These are phyloP conservation scores for Phrynocephalus guinanensis DNA, from an alignment of 2,797 vertebrate species.

Conservation along the genomic window DNA sequence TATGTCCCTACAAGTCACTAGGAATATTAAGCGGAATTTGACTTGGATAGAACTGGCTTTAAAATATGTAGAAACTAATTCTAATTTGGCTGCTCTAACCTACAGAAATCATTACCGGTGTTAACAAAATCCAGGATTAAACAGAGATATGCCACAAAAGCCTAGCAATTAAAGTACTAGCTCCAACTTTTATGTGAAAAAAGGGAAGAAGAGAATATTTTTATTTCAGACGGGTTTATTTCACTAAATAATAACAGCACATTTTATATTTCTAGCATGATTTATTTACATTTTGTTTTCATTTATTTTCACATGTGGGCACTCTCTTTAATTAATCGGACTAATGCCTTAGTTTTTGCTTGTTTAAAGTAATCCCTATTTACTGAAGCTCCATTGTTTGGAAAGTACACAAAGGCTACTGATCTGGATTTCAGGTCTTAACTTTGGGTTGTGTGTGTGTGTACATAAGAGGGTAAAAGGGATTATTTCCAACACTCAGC, in stretches of 20 bases:
- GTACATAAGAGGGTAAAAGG: background rate
- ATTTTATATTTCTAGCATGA: background rate
- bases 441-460: constrained; percentile 5
- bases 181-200: background rate
- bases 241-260: constrained; percentile 5
- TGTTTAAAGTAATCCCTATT: constrained; percentile 6
- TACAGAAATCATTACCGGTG: too few relatives aligned
- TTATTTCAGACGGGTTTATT: background rate
- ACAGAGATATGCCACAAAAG: background rate
- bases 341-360: background rate
- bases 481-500: background rate
- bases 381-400: constrained; percentile 1
- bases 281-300: background rate
- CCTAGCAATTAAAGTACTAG: background rate
- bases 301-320: constrained; percentile 16
- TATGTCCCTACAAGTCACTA: too few relatives aligned
- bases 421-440: constrained; percentile 2
- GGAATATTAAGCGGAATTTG: too few relatives aligned
- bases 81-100: too few relatives aligned
- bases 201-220: background rate
- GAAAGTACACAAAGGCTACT: background rate
- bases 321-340: background rate
- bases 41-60: too few relatives aligned
- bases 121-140: background rate
- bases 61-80: too few relatives aligned